Evolutionary conservation across 2,797 vertebrate genomes (phyloP).

Genomic region (Rhyacichthys aspro): DNA sequence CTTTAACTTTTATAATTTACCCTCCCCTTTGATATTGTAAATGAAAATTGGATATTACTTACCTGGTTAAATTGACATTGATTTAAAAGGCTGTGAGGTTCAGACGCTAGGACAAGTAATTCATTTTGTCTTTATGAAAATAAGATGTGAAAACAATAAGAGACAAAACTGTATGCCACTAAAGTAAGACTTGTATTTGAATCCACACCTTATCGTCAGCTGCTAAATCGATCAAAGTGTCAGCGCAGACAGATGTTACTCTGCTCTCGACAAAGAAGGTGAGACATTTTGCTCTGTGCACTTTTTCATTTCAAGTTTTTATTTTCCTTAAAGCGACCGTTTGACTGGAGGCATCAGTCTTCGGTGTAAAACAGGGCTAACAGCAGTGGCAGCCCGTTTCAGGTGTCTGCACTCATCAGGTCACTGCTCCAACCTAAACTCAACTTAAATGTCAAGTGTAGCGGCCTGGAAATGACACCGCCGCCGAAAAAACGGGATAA

Average conservation of each 20-base stretch:
- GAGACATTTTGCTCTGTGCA: neutral
- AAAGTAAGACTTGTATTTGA: too few relatives aligned
- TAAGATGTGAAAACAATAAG: too few relatives aligned
- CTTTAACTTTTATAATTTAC: too few relatives aligned
- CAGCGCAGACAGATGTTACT: conserved; percentile 5
- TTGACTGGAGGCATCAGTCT: conserved; percentile 21
- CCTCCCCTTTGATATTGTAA: too few relatives aligned
- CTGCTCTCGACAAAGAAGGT: conserved; percentile 8
- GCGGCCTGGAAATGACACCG: neutral
- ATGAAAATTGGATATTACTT: too few relatives aligned
- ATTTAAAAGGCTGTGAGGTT: too few relatives aligned
- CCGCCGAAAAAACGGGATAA: neutral
- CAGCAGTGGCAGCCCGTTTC: conserved; percentile 17
- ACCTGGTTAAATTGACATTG: too few relatives aligned
- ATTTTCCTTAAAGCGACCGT: conserved; percentile 12
- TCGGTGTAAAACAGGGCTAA: conserved; percentile 16
- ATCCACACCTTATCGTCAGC: neutral
- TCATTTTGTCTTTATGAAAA: too few relatives aligned
- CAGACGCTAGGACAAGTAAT: too few relatives aligned
- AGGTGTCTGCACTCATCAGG: conserved; percentile 50
- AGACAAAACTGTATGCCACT: too few relatives aligned
- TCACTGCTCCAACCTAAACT: conserved; percentile 23
- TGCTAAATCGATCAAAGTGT: conserved; percentile 1
- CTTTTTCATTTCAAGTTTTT: conserved; percentile 10
- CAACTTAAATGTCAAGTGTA: conserved; percentile 31